Conservation (phyloP, 2,797 vertebrate species). For the Pangasius djambal region DNA sequence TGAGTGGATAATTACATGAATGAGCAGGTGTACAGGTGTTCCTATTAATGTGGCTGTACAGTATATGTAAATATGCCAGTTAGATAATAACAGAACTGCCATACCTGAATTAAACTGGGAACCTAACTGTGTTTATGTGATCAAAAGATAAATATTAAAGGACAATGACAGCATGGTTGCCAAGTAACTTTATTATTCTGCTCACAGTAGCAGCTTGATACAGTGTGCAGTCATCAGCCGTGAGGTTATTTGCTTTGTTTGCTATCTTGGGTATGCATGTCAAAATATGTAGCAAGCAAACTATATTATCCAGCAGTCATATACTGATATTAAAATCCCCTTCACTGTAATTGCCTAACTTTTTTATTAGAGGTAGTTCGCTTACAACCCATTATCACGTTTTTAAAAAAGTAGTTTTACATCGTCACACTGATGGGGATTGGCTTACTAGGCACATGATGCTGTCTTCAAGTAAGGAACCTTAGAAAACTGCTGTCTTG, state of each 20-base stretch:
- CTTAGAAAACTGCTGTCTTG: slow-evolving; percentile 3
- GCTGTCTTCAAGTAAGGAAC: neutral
- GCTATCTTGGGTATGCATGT: slow-evolving; percentile 10
- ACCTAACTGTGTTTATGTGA: slow-evolving; percentile 45
- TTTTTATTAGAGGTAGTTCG: neutral
- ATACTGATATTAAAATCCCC: slow-evolving; percentile 4
- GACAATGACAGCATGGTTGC: neutral
- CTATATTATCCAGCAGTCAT: neutral
- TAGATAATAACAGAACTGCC: slow-evolving; percentile 61
- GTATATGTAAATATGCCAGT: slow-evolving; percentile 62
- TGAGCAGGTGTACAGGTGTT: neutral
- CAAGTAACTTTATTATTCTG: slow-evolving; percentile 2
- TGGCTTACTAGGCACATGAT: neutral
- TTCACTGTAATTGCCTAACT: neutral
- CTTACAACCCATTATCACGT: neutral
- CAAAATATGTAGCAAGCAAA: slow-evolving; percentile 18
- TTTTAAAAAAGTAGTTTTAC: neutral
- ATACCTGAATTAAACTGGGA: slow-evolving; percentile 54
- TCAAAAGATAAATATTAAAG: slow-evolving; percentile 2
- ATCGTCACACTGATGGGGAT: neutral
- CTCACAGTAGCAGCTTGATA: slow-evolving; percentile 1
- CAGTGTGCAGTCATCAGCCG: slow-evolving; percentile 21
- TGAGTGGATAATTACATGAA: neutral
- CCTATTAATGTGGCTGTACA: neutral
- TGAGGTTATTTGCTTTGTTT: slow-evolving; percentile 31